Conservation (phyloP, 2,888 invertebrate species). For the Molanna angustata region DNA sequence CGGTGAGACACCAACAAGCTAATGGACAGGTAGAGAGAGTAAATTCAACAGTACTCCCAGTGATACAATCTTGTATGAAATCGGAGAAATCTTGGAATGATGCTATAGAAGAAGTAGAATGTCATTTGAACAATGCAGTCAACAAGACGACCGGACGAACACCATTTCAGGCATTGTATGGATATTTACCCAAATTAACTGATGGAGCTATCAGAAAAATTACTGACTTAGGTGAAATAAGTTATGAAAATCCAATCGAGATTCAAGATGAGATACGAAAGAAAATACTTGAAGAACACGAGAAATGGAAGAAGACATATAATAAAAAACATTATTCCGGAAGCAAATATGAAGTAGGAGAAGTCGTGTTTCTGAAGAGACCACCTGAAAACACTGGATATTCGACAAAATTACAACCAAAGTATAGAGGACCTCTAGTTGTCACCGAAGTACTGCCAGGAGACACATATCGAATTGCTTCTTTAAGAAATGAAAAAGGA, state of each 20-base stretch:
- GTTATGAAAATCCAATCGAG: not conserved
- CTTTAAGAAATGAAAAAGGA: not conserved
- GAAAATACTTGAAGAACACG: not conserved
- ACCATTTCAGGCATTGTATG: not conserved
- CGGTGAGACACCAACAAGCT: constrained; percentile 1
- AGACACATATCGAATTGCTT: constrained; percentile 1
- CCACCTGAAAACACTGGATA: not conserved
- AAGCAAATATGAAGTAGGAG: not conserved
- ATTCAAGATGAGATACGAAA: not conserved
- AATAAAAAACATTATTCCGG: not conserved
- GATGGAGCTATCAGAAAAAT: not conserved
- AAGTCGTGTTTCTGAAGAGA: not conserved
- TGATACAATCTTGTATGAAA: not conserved
- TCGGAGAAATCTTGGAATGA: constrained; percentile 1
- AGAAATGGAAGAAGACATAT: not conserved
- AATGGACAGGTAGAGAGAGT: constrained; percentile 1
- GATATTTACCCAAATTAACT: not conserved
- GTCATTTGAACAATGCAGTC: not conserved
- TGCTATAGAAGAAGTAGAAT: not conserved
- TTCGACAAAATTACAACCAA: too few relatives aligned
- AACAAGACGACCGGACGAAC: not conserved
- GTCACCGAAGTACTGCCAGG: not conserved
- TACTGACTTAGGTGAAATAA: not conserved
- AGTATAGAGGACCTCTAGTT: not conserved
- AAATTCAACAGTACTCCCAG: not conserved